phyloP scores from a whole-genome alignment of 2,888 invertebrate genomes.

The Oegoconia quadripuncta region DNA sequence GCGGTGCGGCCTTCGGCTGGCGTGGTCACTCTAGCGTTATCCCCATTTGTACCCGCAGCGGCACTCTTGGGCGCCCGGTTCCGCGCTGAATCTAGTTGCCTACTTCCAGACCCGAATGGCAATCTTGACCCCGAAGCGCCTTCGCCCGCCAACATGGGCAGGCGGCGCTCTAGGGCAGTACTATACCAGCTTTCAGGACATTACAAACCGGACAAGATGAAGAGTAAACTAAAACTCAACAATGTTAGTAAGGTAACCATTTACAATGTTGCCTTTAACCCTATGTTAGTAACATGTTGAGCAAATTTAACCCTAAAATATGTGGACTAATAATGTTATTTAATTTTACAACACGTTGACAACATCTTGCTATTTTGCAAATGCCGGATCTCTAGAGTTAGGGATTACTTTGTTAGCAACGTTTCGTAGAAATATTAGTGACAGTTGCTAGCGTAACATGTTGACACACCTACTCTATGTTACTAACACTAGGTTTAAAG shows the following conservation, averaged over 20 bases:
- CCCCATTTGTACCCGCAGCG: conserved; percentile 84
- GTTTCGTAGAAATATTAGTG: too few species aligned
- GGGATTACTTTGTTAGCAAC: too few species aligned
- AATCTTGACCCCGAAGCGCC: conserved; percentile 89
- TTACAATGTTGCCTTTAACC: too few species aligned
- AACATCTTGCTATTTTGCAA: too few species aligned
- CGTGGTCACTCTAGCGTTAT: conserved; percentile 81
- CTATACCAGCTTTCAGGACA: conserved; percentile 98
- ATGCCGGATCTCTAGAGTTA: too few species aligned
- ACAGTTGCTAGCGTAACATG: too few species aligned
- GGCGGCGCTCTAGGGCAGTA: conserved; percentile 95
- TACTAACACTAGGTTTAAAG: too few species aligned
- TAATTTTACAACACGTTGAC: too few species aligned
- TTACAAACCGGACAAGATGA: conserved; percentile 95
- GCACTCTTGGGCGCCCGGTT: conserved; percentile 88
- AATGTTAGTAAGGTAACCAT: conserved; percentile 89
- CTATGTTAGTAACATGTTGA: too few species aligned
- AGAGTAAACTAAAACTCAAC: conserved; percentile 95
- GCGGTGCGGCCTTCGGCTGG: conserved; percentile 80
- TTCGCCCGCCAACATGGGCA: conserved; percentile 92
- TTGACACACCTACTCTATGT: too few species aligned
- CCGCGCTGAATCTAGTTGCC: conserved; percentile 88
- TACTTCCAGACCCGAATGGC: conserved; percentile 90
- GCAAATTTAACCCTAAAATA: too few species aligned
- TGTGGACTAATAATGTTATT: too few species aligned